These are phyloP conservation scores for Spodoptera littoralis DNA, from an alignment of 2,888 invertebrate genomes.

Conservation along the genomic window DNA sequence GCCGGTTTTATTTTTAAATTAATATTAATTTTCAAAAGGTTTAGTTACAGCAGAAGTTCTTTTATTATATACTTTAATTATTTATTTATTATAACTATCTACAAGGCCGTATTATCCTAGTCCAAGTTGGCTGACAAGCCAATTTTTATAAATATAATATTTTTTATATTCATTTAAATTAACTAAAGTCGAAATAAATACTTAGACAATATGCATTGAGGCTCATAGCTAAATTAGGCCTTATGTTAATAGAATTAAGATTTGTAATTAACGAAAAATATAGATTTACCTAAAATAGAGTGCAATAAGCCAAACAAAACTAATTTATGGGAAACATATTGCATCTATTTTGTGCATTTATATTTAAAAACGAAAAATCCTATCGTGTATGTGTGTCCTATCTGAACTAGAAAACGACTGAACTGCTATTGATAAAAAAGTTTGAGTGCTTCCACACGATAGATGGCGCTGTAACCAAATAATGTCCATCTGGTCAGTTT, in stretches of 20 bases:
- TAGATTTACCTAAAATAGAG: not conserved
- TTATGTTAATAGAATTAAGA: not conserved
- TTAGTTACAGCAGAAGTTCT: not conserved
- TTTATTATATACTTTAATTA: conserved; percentile 8
- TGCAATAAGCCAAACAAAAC: not conserved
- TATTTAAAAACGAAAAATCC: too few relatives aligned
- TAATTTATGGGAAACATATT: not conserved
- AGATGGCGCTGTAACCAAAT: too few relatives aligned
- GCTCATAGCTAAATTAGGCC: conserved; percentile 18
- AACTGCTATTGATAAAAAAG: too few relatives aligned
- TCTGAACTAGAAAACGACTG: too few relatives aligned
- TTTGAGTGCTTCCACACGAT: too few relatives aligned
- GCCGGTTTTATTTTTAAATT: too few relatives aligned
- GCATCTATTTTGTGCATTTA: too few relatives aligned
- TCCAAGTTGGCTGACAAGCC: conserved; percentile 59
- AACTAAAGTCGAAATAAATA: conserved; percentile 24
- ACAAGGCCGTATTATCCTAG: conserved; percentile 72
- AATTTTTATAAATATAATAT: conserved; percentile 38
- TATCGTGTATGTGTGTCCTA: too few relatives aligned
- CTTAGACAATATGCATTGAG: conserved; percentile 10
- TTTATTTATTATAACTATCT: conserved; percentile 68
- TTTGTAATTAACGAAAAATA: not conserved
- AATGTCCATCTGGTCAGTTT: too few relatives aligned
- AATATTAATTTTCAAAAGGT: conserved; percentile 7
- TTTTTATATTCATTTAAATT: conserved; percentile 5